These are phyloP conservation scores for Cinara cedri DNA, from an alignment of 2,888 invertebrate species.

Conservation along the genomic window DNA sequence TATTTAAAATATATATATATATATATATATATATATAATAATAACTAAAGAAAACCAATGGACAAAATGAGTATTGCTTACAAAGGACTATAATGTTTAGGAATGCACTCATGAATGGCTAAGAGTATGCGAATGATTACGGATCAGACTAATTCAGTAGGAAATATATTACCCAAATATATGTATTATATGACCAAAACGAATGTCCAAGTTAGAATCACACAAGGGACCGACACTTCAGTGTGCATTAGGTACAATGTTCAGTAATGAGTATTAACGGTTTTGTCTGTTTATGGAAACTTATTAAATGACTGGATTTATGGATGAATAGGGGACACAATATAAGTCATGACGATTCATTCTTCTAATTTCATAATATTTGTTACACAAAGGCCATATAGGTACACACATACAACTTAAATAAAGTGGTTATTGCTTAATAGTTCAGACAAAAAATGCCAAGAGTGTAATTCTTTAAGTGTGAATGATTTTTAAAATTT, in stretches of 20 bases:
- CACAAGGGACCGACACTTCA: constrained; percentile 8
- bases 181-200: constrained; percentile 17
- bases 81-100: constrained; percentile 46
- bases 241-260: background rate
- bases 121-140: constrained; percentile 44
- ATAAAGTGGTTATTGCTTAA: constrained; percentile 38
- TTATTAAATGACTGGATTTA: constrained; percentile 1
- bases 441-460: constrained; percentile 38
- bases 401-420: constrained; percentile 20
- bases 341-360: constrained; percentile 31
- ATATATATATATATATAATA: constrained; percentile 36
- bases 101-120: constrained; percentile 53
- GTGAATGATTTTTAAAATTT: background rate
- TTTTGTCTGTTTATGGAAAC: background rate
- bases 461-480: constrained; percentile 7
- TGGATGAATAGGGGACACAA: background rate
- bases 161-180: constrained; percentile 51
- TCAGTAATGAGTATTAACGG: constrained; percentile 17
- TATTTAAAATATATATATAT: background rate
- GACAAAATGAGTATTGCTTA: constrained; percentile 41
- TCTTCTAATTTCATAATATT: constrained; percentile 22
- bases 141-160: constrained; percentile 48
- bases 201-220: constrained; percentile 50
- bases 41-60: constrained; percentile 48
- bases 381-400: constrained; percentile 18